Evolutionary conservation across 2,113 vertebrate species (phyloP).

Genomic region (Periophthalmus modestus): DNA sequence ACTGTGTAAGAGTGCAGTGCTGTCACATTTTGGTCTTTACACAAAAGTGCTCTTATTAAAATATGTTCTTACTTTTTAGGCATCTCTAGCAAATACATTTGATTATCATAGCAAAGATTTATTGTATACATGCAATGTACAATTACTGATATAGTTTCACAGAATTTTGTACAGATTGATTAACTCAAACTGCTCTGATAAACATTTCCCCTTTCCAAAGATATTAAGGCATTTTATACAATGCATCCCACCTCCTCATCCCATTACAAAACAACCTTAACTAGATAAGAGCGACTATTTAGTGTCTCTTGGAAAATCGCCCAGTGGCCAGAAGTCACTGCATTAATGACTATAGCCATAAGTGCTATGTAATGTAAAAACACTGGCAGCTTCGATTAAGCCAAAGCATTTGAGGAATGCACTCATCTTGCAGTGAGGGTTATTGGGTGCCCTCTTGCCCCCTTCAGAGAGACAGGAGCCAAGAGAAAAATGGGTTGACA

Average conservation of each 20-base stretch:
- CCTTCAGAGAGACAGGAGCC: slow-evolving; percentile 5
- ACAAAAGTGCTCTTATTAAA: no score
- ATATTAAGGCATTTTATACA: slow-evolving; percentile 24
- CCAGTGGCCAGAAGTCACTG: slow-evolving; percentile 48
- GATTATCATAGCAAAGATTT: no score
- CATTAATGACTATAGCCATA: slow-evolving; percentile 56
- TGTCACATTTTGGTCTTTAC: no score
- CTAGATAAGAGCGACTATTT: slow-evolving; percentile 24
- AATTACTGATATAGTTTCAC: not conserved
- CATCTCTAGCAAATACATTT: not conserved
- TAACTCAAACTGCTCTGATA: not conserved
- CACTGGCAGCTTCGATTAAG: slow-evolving; percentile 44
- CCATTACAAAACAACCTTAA: slow-evolving; percentile 18
- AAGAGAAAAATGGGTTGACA: slow-evolving; percentile 16
- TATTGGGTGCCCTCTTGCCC: slow-evolving; percentile 12
- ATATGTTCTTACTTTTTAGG: no score
- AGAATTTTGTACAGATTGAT: not conserved
- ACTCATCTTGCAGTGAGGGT: slow-evolving; percentile 29
- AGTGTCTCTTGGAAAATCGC: slow-evolving; percentile 37
- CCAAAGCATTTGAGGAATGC: slow-evolving; percentile 65
- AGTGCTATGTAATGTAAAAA: slow-evolving; percentile 62
- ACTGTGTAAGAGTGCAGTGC: no score
- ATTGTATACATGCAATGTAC: not conserved
- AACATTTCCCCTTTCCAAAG: slow-evolving; percentile 37
- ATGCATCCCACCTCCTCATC: slow-evolving; percentile 39